phyloP scores from a whole-genome alignment of 2,888 invertebrate species.

The Chesias legatella region DNA sequence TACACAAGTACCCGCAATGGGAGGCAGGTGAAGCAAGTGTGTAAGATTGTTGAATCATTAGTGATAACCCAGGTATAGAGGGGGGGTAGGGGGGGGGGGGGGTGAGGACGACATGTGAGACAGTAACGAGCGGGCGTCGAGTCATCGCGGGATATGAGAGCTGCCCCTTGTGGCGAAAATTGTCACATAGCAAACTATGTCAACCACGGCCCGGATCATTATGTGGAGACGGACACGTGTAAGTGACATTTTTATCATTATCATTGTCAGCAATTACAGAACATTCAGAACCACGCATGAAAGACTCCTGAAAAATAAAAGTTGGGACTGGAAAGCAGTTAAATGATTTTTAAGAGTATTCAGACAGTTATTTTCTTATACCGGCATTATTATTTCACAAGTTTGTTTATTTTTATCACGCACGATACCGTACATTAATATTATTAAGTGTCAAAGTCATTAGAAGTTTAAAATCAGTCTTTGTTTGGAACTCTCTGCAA shows the following conservation, averaged over 20 bases:
- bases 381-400: no score
- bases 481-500: no score
- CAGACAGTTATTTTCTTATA: no score
- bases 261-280: constrained; percentile 7
- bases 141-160: constrained; percentile 66
- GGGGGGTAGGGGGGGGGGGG: constrained; percentile 37
- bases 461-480: no score
- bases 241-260: constrained; percentile 17
- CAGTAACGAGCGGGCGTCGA: constrained; percentile 74
- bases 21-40: constrained; percentile 18
- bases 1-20: constrained; percentile 2
- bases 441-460: no score
- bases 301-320: not conserved
- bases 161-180: constrained; percentile 68
- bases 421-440: no score
- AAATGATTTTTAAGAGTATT: no score
- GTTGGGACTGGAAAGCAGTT: no score
- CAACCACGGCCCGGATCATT: constrained; percentile 60
- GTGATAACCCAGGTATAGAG: constrained; percentile 55
- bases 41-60: constrained; percentile 55
- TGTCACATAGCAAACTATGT: constrained; percentile 72
- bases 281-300: not conserved
- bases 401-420: no score
- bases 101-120: constrained; percentile 60
- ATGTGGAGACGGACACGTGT: constrained; percentile 32